Percentiles rank a stretch among this genome's conserved stretches.
Evolutionary conservation across 2,797 vertebrate genomes (phyloP).

Genomic region (Margarornis squamiger): DNA sequence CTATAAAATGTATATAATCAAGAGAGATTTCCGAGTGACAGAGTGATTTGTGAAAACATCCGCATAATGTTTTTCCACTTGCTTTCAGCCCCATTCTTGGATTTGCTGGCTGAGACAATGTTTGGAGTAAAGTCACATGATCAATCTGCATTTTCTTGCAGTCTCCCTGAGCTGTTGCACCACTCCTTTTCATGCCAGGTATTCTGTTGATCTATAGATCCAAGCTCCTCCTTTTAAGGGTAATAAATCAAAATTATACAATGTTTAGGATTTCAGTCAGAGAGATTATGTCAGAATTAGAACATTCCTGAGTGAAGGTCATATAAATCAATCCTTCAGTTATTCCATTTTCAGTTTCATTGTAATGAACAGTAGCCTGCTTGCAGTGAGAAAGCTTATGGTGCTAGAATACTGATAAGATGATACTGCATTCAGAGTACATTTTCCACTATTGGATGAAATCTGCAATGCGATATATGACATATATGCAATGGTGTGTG

Average conservation of each 20-base stretch:
- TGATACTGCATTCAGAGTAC: slow-evolving; percentile 57
- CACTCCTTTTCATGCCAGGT: slow-evolving; percentile 21
- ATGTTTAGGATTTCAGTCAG: slow-evolving; percentile 45
- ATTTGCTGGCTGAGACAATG: slow-evolving; percentile 56
- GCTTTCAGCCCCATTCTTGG: background rate
- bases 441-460: slow-evolving; percentile 53
- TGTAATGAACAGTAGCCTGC: slow-evolving; percentile 55
- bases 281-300: slow-evolving; percentile 68
- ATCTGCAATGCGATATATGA: slow-evolving; percentile 58
- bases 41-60: slow-evolving; percentile 31
- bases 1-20: background rate
- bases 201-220: slow-evolving; percentile 19
- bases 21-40: background rate
- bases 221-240: background rate
- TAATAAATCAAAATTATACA: slow-evolving; percentile 56
- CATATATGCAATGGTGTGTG: slow-evolving; percentile 1
- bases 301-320: slow-evolving; percentile 45
- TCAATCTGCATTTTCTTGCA: slow-evolving; percentile 64
- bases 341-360: slow-evolving; percentile 62
- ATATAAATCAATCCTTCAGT: slow-evolving; percentile 62
- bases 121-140: slow-evolving; percentile 59
- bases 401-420: slow-evolving; percentile 69
- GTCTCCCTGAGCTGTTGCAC: slow-evolving; percentile 43
- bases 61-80: slow-evolving; percentile 35
- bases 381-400: slow-evolving; percentile 62